Base-by-base conservation (phyloP, 2,113 vertebrate genomes). In the Willisornis vidua region DNA sequence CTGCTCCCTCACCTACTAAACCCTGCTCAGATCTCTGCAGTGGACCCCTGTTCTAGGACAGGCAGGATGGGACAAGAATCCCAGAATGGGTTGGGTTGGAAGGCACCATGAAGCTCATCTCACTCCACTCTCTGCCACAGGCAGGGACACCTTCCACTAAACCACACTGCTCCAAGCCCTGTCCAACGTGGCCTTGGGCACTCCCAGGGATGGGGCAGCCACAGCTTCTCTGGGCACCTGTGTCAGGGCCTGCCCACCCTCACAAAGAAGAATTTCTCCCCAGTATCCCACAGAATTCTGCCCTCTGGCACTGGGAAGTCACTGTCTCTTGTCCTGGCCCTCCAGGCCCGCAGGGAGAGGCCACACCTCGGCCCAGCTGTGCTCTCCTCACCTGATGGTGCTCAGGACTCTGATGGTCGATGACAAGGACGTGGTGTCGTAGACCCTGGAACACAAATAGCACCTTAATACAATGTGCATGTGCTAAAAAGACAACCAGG, bases 371-470 rank as follows among this genome's bases (percentile, higher is more conserved):
- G 86, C 52, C 61, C 70, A 67, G 13, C 31, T 1, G 33, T 3
- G 45, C 4, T 58, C 75, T 19, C 66, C 94, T 79, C 97, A 99
- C 99, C 96, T 97, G 97, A 99, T 61, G 9, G 97, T 96, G 25
- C 95, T 98, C 74, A 98, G 90, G 37, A 97, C 35, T 3, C 97
- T 91, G 51, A 91, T 51, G 3, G 83, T 20, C 1, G 96, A 18
- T 1, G 96, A 83, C 61, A 98, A 4, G 51, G 95, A 94, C 31
- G 97, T 98, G 66, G 98, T 99, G 94, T 99, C 98, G 26, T 98
- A 99, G 90, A 99, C 86, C 93, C 99, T 99, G 96, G 29, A 75
- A 96, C 63, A 81, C 15, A 92, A 65, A 86, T 3, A 52, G 23
- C 1, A 12, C 1, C 5, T 77, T 8, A 48, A 12, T 1, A 26